Evolutionary conservation across 2,888 invertebrate genomes (phyloP).

Genomic region (Heliconius cydno): DNA sequence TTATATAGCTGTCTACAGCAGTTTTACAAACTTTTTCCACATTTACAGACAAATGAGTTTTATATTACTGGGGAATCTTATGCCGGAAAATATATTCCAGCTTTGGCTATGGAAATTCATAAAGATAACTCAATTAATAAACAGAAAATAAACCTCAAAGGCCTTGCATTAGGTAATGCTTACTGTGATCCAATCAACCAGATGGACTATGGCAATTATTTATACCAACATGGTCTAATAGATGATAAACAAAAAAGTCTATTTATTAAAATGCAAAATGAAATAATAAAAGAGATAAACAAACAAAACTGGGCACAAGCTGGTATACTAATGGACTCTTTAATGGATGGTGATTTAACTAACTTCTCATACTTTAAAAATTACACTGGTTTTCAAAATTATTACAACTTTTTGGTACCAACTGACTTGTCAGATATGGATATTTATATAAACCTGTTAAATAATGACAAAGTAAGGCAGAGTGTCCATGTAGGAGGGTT

Average conservation of each 20-base stretch:
- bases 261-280: constrained; percentile 84
- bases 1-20: constrained; percentile 81
- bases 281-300: constrained; percentile 83
- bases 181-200: constrained; percentile 80
- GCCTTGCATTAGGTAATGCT: constrained; percentile 80
- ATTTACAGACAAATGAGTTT: constrained; percentile 79
- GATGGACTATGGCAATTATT: constrained; percentile 76
- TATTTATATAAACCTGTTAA: constrained; percentile 62
- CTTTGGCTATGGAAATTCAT: constrained; percentile 81
- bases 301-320: constrained; percentile 86
- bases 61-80: constrained; percentile 86
- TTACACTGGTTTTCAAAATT: constrained; percentile 88
- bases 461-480: constrained; percentile 69
- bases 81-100: constrained; percentile 82
- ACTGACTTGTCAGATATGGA: constrained; percentile 75
- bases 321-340: constrained; percentile 86
- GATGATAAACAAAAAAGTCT: constrained; percentile 82
- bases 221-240: constrained; percentile 79
- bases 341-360: constrained; percentile 79
- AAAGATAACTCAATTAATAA: constrained; percentile 61
- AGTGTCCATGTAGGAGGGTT: constrained; percentile 86
- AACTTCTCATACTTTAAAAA: constrained; percentile 83
- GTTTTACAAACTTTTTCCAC: constrained; percentile 84
- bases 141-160: constrained; percentile 78
- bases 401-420: constrained; percentile 86